Base-by-base conservation (phyloP, 1,140 invertebrate species). In the Solenopsis invicta region DNA sequence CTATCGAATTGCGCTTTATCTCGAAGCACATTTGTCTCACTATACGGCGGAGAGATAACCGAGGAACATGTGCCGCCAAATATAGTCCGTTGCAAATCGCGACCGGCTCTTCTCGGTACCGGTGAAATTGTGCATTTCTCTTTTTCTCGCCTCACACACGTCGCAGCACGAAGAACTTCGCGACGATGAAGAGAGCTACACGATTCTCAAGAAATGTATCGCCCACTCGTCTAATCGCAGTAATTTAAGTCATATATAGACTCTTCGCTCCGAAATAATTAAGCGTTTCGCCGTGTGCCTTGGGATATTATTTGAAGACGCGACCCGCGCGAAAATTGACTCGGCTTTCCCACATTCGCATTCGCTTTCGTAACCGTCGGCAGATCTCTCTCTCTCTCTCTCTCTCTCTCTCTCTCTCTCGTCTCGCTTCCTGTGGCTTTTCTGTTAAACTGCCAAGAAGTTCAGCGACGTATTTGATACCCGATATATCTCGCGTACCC, bases 1-100 rank as follows among this genome's bases (percentile, higher is more conserved):
- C 10, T 61, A 48, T 75, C 69, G 41, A 75, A 56, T 13, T 6
- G 16, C 37, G 48, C 29, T 74, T 81, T 72, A 84, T 75, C 80
- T 61, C 56, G 41, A 75, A 2, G 13, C 21, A 37, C 16, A 16
- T 48, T 48, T 48, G 80, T 62, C 21, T 81, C 52, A 45, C 18
- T 16, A n/a, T n/a, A 48, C 24, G 48, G 18, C 16, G 16, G 21
- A 34, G 24, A 84, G 80, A 84, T 62, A 81, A 61, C 54, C 24
- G 54, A 16, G 54, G 13, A 50, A 61, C 74, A 84, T 24, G 24
- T 5, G 24, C 13, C 21, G 54, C 80, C 69, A 84, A 84, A 84
- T 84, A 84, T 84, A 84, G 80, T 72, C 41, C 67, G 80, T 75
- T 61, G 69, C 80, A 24, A 84, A 84, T 84, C 41, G 80, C 62